Evolutionary conservation across 2,888 invertebrate species (phyloP).

Genomic region (Caradrina clavipalpis): DNA sequence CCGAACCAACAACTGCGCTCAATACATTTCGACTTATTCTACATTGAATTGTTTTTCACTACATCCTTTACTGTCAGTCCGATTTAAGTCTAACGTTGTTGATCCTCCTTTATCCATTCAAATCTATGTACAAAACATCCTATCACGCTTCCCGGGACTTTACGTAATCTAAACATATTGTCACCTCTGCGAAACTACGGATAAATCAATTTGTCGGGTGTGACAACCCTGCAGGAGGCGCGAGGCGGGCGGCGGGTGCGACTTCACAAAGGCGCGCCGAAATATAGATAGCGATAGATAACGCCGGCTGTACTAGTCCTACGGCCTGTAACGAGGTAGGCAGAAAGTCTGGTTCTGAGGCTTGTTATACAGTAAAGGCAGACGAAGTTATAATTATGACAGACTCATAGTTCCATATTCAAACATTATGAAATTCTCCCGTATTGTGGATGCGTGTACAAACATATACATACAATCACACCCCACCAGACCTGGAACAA

Average conservation of each 20-base stretch:
- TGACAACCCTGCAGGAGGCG: constrained; percentile 64
- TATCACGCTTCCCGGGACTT: constrained; percentile 1
- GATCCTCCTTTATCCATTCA: constrained; percentile 4
- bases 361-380: constrained; percentile 5
- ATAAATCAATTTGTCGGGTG: constrained; percentile 43
- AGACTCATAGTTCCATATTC: background rate
- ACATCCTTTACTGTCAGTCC: background rate
- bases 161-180: constrained; percentile 45
- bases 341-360: background rate
- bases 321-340: constrained; percentile 16
- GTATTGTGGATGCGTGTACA: too few species aligned
- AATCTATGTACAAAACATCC: constrained; percentile 3
- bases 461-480: too few species aligned
- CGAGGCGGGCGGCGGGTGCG: constrained; percentile 73
- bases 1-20: background rate
- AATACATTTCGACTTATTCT: background rate
- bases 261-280: constrained; percentile 85
- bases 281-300: constrained; percentile 74
- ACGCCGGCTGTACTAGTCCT: constrained; percentile 58
- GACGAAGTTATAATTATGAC: background rate
- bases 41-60: background rate
- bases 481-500: too few species aligned
- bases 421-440: too few species aligned
- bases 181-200: constrained; percentile 41
- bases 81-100: background rate